These are phyloP conservation scores for Hydrozoanthus gracilis DNA, from an alignment of 92 coral and sea anemone genomes.

Conservation along the genomic window DNA sequence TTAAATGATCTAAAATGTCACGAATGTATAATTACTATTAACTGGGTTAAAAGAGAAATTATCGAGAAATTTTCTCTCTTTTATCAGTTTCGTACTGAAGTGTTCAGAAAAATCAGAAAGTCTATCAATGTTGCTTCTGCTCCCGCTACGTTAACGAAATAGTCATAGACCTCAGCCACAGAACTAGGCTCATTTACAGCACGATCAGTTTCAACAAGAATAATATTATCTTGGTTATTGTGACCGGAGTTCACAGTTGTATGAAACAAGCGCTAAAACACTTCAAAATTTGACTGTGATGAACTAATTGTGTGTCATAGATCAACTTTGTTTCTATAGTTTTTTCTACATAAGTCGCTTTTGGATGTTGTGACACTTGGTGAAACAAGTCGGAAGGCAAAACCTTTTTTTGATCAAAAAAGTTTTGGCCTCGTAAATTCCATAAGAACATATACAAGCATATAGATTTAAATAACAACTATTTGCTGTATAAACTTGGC, in stretches of 20 bases:
- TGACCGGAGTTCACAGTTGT: background rate
- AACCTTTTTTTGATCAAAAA: too few species aligned
- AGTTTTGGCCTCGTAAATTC: too few species aligned
- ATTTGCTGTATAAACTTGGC: too few species aligned
- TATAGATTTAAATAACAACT: too few species aligned
- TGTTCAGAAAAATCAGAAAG: constrained; percentile 3
- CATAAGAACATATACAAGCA: too few species aligned
- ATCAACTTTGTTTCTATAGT: background rate
- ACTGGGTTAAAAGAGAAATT: constrained; percentile 9
- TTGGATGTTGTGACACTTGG: background rate
- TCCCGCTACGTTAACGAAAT: constrained; percentile 28
- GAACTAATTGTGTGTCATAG: background rate
- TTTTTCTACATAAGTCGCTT: background rate
- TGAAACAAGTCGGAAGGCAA: too few species aligned
- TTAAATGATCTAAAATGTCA: background rate
- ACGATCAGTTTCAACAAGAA: constrained; percentile 40
- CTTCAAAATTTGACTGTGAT: too few species aligned
- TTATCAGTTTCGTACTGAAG: constrained; percentile 2
- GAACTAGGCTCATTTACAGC: constrained; percentile 46
- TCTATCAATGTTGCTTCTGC: background rate
- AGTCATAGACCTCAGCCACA: constrained; percentile 47
- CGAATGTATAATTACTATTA: background rate
- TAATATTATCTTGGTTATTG: background rate
- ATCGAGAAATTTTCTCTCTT: background rate
- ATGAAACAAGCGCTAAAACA: background rate